These are phyloP conservation scores for Graptemys geographica DNA, from an alignment of 2,797 vertebrate genomes.

Conservation along the genomic window DNA sequence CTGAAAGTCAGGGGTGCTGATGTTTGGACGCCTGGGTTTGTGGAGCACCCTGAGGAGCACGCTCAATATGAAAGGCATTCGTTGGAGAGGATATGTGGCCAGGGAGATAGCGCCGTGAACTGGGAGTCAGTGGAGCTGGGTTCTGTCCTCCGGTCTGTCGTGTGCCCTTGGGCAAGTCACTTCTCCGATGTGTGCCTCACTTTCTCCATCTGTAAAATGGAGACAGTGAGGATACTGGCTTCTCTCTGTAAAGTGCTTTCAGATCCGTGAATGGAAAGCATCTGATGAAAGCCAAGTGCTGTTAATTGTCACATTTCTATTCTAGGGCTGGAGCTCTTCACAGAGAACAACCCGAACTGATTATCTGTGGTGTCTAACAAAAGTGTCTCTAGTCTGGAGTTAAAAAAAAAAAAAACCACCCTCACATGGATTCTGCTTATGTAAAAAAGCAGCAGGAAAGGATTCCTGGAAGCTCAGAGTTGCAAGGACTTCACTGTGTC, in stretches of 20 bases:
- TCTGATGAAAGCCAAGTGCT: not conserved
- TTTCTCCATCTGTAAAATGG: not conserved
- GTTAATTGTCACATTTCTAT: not conserved
- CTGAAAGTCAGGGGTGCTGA: not conserved
- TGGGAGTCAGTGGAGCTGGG: not conserved
- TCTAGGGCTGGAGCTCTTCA: not conserved
- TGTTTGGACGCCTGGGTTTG: not conserved
- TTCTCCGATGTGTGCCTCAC: not conserved
- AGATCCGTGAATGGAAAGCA: not conserved
- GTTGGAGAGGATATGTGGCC: not conserved
- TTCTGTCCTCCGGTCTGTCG: not conserved
- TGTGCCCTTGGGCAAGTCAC: not conserved
- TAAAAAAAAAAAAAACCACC: not conserved
- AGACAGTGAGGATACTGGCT: not conserved
- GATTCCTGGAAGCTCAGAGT: not conserved
- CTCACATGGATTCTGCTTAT: not conserved
- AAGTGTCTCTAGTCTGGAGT: not conserved
- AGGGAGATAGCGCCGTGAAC: not conserved
- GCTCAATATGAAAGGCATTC: not conserved
- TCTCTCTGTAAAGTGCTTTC: not conserved
- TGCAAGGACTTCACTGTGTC: not conserved
- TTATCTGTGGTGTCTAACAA: not conserved
- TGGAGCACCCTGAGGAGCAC: too few species aligned
- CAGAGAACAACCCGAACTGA: not conserved
- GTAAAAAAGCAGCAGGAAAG: not conserved